Percentiles rank a stretch among this genome's conserved stretches.
These are phyloP conservation scores for Gymnarchus niloticus DNA, from an alignment of 2,113 vertebrate genomes.

Conservation along the genomic window DNA sequence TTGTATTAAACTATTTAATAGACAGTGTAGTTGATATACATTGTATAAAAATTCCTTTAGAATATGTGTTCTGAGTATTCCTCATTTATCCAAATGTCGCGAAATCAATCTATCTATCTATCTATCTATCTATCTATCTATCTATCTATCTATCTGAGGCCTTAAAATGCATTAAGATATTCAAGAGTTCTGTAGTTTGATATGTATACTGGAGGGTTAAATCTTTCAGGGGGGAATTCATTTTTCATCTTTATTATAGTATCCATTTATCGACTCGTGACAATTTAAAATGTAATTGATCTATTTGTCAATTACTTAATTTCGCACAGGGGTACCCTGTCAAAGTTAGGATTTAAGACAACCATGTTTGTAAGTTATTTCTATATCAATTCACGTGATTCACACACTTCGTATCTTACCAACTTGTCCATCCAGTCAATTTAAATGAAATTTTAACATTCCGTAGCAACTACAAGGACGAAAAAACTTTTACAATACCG, in stretches of 20 bases:
- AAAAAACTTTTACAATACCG: not conserved
- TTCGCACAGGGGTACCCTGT: not conserved
- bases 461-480: not conserved
- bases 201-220: not conserved
- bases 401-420: not conserved
- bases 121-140: slow-evolving; percentile 3
- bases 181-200: not conserved
- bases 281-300: not conserved
- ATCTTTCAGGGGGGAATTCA: not conserved
- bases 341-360: not conserved
- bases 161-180: not conserved
- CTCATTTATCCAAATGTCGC: not conserved
- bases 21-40: not conserved
- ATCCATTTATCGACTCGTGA: not conserved
- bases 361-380: not conserved
- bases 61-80: not conserved
- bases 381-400: not conserved
- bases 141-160: not conserved
- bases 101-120: not conserved
- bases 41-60: not conserved
- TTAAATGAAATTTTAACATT: not conserved
- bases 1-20: not conserved
- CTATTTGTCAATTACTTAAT: not conserved
- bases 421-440: not conserved
- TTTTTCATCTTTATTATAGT: not conserved